Evolutionary conservation across 2,113 vertebrate genomes (phyloP).

Genomic region (Tragelaphus imberbis): DNA sequence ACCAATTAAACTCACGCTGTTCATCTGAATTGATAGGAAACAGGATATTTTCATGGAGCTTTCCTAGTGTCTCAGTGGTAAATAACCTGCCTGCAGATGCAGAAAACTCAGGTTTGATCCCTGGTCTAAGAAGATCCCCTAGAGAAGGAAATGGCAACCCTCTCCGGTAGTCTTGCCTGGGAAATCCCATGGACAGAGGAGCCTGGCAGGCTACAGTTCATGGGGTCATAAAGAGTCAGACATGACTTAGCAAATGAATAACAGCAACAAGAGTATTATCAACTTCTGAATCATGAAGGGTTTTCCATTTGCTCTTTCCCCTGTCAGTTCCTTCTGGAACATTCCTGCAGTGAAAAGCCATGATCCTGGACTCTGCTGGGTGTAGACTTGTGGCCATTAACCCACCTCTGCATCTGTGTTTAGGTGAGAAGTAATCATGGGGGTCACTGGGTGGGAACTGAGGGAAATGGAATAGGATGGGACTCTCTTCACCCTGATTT

Average conservation of each 20-base stretch:
- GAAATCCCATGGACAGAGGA: background rate
- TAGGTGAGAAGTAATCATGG: background rate
- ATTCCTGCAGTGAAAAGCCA: background rate
- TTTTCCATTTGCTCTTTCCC: background rate
- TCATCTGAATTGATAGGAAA: conserved; percentile 25
- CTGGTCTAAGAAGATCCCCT: background rate
- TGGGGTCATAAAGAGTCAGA: background rate
- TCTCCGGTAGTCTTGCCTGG: background rate
- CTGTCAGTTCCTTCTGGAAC: background rate
- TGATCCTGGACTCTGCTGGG: background rate
- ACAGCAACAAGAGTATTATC: background rate
- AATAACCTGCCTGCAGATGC: background rate
- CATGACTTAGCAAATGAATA: background rate
- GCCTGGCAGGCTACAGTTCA: background rate
- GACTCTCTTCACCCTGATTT: background rate
- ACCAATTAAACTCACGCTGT: conserved; percentile 15
- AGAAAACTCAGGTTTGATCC: background rate
- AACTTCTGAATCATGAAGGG: background rate
- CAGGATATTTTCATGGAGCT: background rate
- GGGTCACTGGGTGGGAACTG: background rate
- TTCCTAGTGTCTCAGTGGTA: background rate
- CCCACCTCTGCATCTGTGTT: background rate
- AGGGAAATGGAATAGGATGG: background rate
- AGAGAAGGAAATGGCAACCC: background rate
- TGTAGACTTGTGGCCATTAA: background rate